These are phyloP conservation scores for Ormyrus thymus DNA, from an alignment of 2,888 invertebrate species.

Conservation along the genomic window DNA sequence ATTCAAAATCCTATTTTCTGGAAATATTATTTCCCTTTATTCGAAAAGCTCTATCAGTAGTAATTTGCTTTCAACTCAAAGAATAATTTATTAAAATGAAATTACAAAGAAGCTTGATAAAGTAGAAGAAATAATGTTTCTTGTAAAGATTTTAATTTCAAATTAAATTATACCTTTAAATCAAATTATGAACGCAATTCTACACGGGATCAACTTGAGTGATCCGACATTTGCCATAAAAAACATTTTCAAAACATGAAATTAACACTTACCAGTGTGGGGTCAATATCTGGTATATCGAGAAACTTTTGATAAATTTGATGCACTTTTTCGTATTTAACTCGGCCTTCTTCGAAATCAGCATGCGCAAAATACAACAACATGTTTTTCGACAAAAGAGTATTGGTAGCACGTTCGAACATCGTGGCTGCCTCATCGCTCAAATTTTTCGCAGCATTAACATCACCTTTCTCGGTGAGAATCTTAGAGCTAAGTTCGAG, in stretches of 20 bases:
- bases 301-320: conserved; percentile 95
- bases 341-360: conserved; percentile 97
- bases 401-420: conserved; percentile 94
- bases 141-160: too few species aligned
- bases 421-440: conserved; percentile 96
- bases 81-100: not conserved
- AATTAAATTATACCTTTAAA: too few species aligned
- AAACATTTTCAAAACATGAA: not conserved
- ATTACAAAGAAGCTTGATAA: not conserved
- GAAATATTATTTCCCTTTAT: too few species aligned
- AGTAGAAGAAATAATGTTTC: too few species aligned
- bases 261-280: conserved; percentile 85
- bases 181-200: too few species aligned
- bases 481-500: conserved; percentile 95
- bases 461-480: conserved; percentile 96
- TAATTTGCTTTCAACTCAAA: not conserved
- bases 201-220: too few species aligned
- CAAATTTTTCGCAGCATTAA: conserved; percentile 93
- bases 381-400: conserved; percentile 92
- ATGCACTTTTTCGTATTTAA: conserved; percentile 97
- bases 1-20: too few species aligned
- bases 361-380: conserved; percentile 98
- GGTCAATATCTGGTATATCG: conserved; percentile 93
- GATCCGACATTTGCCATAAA: not conserved
- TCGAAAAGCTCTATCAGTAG: too few species aligned